Percentiles rank a stretch among this genome's conserved stretches.
These are phyloP conservation scores for Nestor notabilis DNA, from an alignment of 2,113 vertebrate genomes.

Conservation along the genomic window DNA sequence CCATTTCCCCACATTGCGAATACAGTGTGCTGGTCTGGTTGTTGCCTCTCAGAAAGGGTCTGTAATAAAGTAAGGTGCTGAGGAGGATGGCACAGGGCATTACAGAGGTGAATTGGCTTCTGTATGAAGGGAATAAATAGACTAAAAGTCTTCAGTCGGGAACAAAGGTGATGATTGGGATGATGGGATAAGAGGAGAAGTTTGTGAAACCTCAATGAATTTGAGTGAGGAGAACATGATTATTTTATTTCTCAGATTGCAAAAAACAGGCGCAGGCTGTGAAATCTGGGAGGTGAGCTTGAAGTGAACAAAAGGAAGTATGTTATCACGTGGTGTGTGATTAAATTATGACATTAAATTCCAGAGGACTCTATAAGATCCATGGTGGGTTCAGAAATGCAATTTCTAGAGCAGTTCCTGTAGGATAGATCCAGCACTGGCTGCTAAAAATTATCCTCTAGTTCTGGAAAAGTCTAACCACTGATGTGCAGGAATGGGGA, in stretches of 20 bases:
- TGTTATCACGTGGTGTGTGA: not conserved
- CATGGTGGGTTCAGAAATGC: not conserved
- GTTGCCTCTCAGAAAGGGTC: not conserved
- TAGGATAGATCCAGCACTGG: not conserved
- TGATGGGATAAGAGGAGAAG: not conserved
- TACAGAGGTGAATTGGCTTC: not conserved
- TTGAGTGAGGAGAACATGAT: not conserved
- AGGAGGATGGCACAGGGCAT: not conserved
- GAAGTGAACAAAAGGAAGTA: not conserved
- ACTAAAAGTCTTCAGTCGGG: not conserved
- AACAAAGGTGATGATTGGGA: not conserved
- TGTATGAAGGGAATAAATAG: not conserved
- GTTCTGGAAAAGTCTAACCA: not conserved
- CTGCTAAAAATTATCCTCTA: not conserved
- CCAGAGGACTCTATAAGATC: not conserved
- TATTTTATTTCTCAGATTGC: not conserved
- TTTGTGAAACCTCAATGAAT: not conserved
- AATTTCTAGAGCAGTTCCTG: not conserved
- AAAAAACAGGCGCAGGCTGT: not conserved
- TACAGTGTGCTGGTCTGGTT: not conserved
- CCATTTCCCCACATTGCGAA: rapidly evolving
- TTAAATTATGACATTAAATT: not conserved
- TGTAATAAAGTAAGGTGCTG: not conserved
- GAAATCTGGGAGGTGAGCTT: not conserved
- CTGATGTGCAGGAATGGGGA: not conserved